phyloP scores from a whole-genome alignment of 2,797 vertebrate genomes.

The Gymnothorax javanicus region DNA sequence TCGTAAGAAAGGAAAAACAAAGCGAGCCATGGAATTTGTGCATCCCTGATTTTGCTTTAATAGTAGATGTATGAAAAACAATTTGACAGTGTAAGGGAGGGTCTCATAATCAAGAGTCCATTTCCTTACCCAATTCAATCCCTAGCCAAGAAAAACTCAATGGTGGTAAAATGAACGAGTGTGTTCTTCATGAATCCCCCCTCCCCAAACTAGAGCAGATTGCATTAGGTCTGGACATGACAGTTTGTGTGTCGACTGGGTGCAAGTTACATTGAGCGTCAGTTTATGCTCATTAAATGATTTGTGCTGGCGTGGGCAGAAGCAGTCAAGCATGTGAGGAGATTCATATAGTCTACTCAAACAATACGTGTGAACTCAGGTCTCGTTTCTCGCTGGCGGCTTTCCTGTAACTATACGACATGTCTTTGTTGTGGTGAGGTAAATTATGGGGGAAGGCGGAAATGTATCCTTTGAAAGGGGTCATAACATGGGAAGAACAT shows the following conservation, averaged over 20 bases:
- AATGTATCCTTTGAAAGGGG: background rate
- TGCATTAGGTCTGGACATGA: slow-evolving; percentile 35
- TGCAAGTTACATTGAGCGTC: no score
- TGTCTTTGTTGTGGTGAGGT: background rate
- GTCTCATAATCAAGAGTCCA: background rate
- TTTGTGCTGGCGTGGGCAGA: slow-evolving; percentile 52
- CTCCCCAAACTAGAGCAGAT: slow-evolving; percentile 35
- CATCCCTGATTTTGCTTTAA: background rate
- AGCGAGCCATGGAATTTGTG: slow-evolving; percentile 1
- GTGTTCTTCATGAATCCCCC: background rate
- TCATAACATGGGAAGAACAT: background rate
- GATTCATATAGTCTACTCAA: slow-evolving; percentile 35
- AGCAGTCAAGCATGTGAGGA: slow-evolving; percentile 53
- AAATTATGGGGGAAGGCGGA: background rate
- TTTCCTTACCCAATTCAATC: slow-evolving; percentile 38
- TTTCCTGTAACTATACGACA: background rate
- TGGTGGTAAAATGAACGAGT: background rate
- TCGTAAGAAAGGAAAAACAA: background rate
- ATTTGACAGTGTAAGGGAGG: slow-evolving; percentile 21
- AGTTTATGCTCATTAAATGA: slow-evolving; percentile 47
- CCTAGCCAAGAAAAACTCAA: slow-evolving; percentile 39
- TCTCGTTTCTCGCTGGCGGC: background rate
- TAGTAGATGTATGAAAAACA: background rate
- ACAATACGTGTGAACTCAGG: background rate
- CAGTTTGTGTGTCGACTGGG: slow-evolving; percentile 32